Evolutionary conservation across 2,113 vertebrate genomes (phyloP), one percentile per base, ranked within the genome.

Genomic region (Delphinapterus leucas): DNA sequence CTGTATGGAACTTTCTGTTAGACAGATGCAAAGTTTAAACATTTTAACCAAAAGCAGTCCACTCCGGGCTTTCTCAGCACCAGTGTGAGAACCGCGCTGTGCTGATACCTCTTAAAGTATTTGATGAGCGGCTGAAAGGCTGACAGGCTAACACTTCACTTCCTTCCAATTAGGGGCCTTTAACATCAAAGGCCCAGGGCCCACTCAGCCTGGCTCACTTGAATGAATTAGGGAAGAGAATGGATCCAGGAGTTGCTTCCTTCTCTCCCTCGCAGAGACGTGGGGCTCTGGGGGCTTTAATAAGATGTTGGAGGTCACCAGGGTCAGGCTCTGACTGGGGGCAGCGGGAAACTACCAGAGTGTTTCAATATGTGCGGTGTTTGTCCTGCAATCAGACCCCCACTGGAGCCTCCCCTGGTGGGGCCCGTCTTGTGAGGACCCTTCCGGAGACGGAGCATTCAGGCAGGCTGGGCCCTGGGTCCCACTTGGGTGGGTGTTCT

Each of bases 161-260:
- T 99, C 99, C 99, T 99, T 99, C 99, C 99, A 99, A 99, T 99
- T 99, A 99, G 99, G 99, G 99, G 98, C 98, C 99, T 99, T 99
- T 98, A 98, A 99, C 99, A 99, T 99, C 99, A 99, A 99, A 99
- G 99, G 98, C 98, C 98, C 98, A 98, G 99, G 99, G 99, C 97
- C 98, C 98, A 98, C 99, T 99, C 99, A 98, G 99, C 98, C 98
- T 33, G 96, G 98, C 97, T 98, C 98, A 98, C 99, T 97, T 99
- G 99, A 99, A 99, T 99, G 99, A 99, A 99, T 99, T 99, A 99
- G 98, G 99, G 98, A 98, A 98, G 98, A 99, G 99, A 99, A 99
- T 98, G 98, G 97, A 97, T 98, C 98, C 98, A 97, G 97, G 98
- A 98, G 98, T 98, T 98, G 98, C 98, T 98, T 98, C 96, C 2